Evolutionary conservation across 1,140 invertebrate species (phyloP).

Genomic region (Drosophila carrolli): DNA sequence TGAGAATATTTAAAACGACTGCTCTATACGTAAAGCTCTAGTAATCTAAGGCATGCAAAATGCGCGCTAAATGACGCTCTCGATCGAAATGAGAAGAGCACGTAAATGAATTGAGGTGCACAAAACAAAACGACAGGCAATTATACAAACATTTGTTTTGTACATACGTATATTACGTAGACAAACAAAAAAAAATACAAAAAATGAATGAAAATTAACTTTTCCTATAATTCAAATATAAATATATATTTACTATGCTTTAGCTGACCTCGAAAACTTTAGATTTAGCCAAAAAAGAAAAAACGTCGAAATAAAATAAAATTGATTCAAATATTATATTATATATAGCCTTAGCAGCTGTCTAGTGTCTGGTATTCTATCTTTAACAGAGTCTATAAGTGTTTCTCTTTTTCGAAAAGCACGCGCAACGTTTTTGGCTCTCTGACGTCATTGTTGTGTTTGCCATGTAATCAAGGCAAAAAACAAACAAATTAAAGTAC

Average conservation of each 20-base stretch:
- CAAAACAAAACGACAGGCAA: constrained; percentile 38
- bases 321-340: constrained; percentile 23
- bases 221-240: constrained; percentile 9
- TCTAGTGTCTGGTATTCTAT: constrained; percentile 54
- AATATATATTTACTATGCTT: constrained; percentile 42
- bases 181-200: constrained; percentile 34
- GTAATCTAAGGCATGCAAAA: constrained; percentile 67
- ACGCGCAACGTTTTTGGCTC: constrained; percentile 29
- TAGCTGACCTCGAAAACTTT: constrained; percentile 44
- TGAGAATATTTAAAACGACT: constrained; percentile 71
- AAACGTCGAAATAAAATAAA: constrained; percentile 31
- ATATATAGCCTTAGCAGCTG: constrained; percentile 45
- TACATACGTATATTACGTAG: constrained; percentile 7
- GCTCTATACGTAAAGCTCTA: constrained; percentile 17
- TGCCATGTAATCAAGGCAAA: constrained; percentile 46
- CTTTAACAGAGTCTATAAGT: constrained; percentile 48
- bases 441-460: constrained; percentile 47
- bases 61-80: constrained; percentile 45
- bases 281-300: constrained; percentile 16
- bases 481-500: constrained; percentile 6
- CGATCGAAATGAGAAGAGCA: constrained; percentile 58
- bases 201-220: constrained; percentile 47
- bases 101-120: constrained; percentile 68
- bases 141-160: constrained; percentile 29
- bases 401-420: constrained; percentile 12